Base-by-base conservation (phyloP, 2,113 vertebrate genomes). In the Hippocampus barbouri region DNA sequence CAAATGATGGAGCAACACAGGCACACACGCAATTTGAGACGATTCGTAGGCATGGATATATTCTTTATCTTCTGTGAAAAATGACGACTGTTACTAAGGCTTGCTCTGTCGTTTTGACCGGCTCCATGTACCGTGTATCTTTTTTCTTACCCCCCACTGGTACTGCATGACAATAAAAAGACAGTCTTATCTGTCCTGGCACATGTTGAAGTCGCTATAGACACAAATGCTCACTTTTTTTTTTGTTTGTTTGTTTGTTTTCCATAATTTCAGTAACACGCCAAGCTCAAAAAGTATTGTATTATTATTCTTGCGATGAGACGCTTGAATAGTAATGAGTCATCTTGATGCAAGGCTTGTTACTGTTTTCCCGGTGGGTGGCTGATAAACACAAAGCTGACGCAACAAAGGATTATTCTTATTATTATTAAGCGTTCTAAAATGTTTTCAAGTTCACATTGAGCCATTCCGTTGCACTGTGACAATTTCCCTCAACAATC, bases 321-420 rank as follows among this genome's bases (percentile, higher is more conserved):
- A 63, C 3, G 54, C 54, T 57, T 57, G 54, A 57, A 57, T 57
- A 57, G 54, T n/a, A 23, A 57, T 61, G 59, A 38, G 38, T 38
- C 34, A 38, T 63, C 8, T 63, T 38, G 60, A 63, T 40, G 34
- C 61, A 63, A 11, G 21, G 25, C 27, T 49, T 51, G 7, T 66
- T 66, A 15, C 49, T 51, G n/a, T 49, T 66, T 27, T 72, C 47
- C 54, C 56, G 9, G 54, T 59, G 66, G n/a, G 61, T 34, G 23
- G 1, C n/a, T 38, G 38, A 43, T 45, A 71, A 68, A 69, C 0
- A 53, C 10, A 65, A 51, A 72, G 0, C 49, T 56, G n/a, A 56
- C 11, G 53, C n/a, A 56, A n/a, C 53, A 21, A 56, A 56, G 56
- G 23, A 40, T 40, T 63, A n/a, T 40, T 20, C 14, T 41, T 5